Percentiles rank a stretch among this genome's conserved stretches.
Evolutionary conservation across 2,797 vertebrate genomes (phyloP).

Genomic region (Acipenser oxyrinchus): DNA sequence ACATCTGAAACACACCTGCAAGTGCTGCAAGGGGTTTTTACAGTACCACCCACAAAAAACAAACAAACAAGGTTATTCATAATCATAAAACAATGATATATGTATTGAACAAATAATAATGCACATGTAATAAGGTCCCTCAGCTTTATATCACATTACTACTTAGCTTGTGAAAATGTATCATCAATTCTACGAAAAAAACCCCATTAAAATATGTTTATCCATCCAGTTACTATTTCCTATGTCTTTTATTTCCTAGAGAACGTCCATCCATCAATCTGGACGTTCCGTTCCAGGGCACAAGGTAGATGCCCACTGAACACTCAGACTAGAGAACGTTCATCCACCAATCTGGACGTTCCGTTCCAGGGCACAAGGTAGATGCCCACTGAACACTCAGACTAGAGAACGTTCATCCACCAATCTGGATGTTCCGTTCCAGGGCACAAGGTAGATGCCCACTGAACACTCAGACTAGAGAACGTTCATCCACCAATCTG

Average conservation of each 20-base stretch:
- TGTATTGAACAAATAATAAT: neutral
- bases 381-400: too few species aligned
- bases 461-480: too few species aligned
- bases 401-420: too few species aligned
- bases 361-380: too few species aligned
- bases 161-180: conserved; percentile 67
- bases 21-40: neutral
- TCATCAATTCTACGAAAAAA: conserved; percentile 49
- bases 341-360: too few species aligned
- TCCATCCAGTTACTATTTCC: conserved; percentile 27
- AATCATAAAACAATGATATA: neutral
- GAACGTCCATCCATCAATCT: neutral
- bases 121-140: conserved; percentile 21
- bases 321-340: too few species aligned
- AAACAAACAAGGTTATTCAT: too few species aligned
- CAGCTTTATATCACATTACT: conserved; percentile 42
- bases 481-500: neutral
- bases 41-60: too few species aligned
- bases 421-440: too few species aligned
- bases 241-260: neutral
- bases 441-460: too few species aligned
- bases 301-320: too few species aligned
- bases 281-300: too few species aligned
- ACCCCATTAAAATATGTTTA: conserved; percentile 55
- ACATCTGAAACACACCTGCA: neutral